Evolutionary conservation across 2,888 invertebrate species (phyloP), one percentile per base, ranked within the genome.

Genomic region (Caradrina kadenii): DNA sequence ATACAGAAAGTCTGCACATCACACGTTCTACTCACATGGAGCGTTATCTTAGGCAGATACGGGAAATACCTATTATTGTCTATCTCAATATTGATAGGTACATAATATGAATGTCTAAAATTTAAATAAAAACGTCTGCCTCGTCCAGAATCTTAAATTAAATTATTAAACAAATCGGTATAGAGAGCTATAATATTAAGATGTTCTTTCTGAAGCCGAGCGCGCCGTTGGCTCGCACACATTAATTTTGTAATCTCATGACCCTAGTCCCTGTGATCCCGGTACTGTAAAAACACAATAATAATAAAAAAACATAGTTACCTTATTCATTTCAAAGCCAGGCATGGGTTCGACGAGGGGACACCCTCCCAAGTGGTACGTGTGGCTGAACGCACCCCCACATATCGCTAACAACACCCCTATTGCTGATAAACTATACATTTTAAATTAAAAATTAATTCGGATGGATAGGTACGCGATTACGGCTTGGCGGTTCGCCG

Each of bases 321-420:
- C 98, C 96, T 95, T 96, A 77, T 96, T 97, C 97, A 98, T 98
- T 71, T 97, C 96, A 88, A 98, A 98, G 65, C 96, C 96, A 0
- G 96, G 92, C 96, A 97, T 96, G 0, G 98, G 97, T 81, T 98
- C 97, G 2, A 98, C 97, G 11, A 96, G 88, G 0, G 98, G 98
- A 86, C 98, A 98, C 17, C 94, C 94, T 19, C 98, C 98, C 79
- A 98, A 92, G 85, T 98, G 97, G 89, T 98, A 98, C 0, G 97
- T 96, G 87, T 98, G 98, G 7, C 96, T 94, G 8, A 89, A 70
- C 0, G 86, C 94, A 60, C 91, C 89, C 19, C 91, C 93, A 70
- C 91, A 88, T 45, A 93, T 45, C 55, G 90, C 89, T 35, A 93
- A 75, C 59, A 93, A 73, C 73, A 92, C 86, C 19, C 85, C 86